A percentile compares a stretch with the other conserved stretches of the same genome.
phyloP scores from a whole-genome alignment of 2,113 vertebrate species.

The Leptosomus discolor region DNA sequence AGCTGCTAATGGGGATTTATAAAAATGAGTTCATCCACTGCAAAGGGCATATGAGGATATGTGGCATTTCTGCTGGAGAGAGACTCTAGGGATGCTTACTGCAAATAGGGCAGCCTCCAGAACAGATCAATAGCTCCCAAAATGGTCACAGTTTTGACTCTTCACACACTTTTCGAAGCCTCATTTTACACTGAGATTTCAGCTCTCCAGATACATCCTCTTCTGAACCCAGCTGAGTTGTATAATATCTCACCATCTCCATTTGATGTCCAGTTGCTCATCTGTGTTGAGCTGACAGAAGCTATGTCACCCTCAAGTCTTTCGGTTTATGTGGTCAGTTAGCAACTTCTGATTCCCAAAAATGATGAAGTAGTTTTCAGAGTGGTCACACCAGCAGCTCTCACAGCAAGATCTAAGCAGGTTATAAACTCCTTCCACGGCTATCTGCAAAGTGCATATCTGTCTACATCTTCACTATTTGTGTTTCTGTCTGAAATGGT shows the following conservation, averaged over 20 bases:
- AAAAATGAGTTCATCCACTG: not conserved
- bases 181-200: not conserved
- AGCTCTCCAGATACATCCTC: not conserved
- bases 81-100: not conserved
- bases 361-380: not conserved
- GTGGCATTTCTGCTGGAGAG: not conserved
- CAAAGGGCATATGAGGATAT: constrained; percentile 1
- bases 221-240: not conserved
- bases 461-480: not conserved
- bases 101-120: constrained; percentile 14
- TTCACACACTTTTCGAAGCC: not conserved
- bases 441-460: not conserved
- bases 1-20: not conserved
- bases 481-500: not conserved
- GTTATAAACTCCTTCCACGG: not conserved
- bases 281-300: not conserved
- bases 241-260: not conserved
- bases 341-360: not conserved
- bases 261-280: not conserved
- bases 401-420: not conserved
- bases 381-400: not conserved
- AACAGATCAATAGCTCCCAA: not conserved
- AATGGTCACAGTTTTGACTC: not conserved
- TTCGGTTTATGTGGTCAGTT: not conserved
- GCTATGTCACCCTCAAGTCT: not conserved